Percentiles rank a stretch among this genome's conserved stretches.
Conservation (phyloP, 2,797 vertebrate genomes). For the Tiaroga cobitis region DNA sequence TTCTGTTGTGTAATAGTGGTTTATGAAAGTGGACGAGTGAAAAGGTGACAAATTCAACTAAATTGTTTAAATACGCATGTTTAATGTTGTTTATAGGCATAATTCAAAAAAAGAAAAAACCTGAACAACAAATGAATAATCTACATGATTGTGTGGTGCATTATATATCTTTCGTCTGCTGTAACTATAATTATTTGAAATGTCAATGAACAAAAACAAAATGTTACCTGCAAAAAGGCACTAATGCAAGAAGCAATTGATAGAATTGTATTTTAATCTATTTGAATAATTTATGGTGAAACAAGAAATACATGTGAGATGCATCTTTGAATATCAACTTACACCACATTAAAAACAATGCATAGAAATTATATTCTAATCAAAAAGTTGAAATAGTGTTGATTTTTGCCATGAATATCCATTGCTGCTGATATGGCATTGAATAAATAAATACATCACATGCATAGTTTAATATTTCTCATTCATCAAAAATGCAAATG, state of each 20-base stretch:
- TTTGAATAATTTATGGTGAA: neutral
- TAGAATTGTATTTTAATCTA: neutral
- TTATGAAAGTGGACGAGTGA: neutral
- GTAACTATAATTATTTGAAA: neutral
- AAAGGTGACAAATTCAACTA: neutral
- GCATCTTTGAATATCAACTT: neutral
- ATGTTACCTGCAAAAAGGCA: neutral
- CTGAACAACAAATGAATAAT: neutral
- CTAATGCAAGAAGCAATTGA: neutral
- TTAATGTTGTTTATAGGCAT: neutral
- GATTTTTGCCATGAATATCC: too few species aligned
- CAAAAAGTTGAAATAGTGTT: too few species aligned
- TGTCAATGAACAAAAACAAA: neutral
- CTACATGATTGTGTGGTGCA: neutral
- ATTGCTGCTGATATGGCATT: neutral
- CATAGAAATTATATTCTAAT: too few species aligned
- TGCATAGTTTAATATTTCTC: neutral
- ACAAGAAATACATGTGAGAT: too few species aligned
- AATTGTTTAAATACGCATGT: neutral
- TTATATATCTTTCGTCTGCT: too few species aligned
- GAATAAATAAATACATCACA: too few species aligned
- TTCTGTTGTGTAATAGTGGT: neutral
- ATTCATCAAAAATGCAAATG: neutral
- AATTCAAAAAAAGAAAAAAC: neutral
- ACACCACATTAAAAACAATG: neutral